Percentiles rank a stretch among this genome's conserved stretches.
Evolutionary conservation across 1,140 invertebrate species (phyloP).

Genomic region (Sinonovacula constricta): DNA sequence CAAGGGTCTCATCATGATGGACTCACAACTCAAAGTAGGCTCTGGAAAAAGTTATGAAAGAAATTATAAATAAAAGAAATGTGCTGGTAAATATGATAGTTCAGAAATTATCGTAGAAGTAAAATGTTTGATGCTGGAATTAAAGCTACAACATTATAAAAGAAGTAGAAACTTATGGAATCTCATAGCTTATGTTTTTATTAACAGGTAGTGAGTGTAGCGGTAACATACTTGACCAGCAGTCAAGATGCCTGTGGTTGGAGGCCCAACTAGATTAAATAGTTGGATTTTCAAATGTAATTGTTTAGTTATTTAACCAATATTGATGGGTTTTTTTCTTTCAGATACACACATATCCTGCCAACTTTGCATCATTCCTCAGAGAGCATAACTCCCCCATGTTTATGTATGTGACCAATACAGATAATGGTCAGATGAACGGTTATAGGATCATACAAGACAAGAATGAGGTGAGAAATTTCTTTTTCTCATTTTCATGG

Average conservation of each 20-base stretch:
- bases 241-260: too few species aligned
- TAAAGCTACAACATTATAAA: not conserved
- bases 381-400: slow-evolving; percentile 61
- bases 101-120: too few species aligned
- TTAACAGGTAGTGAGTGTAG: too few species aligned
- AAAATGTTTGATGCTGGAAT: not conserved
- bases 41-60: too few species aligned
- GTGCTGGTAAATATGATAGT: too few species aligned
- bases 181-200: too few species aligned
- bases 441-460: slow-evolving; percentile 81
- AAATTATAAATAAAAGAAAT: too few species aligned
- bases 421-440: slow-evolving; percentile 82
- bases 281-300: too few species aligned
- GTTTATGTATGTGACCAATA: slow-evolving; percentile 87
- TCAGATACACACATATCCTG: slow-evolving; percentile 83
- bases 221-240: too few species aligned
- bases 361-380: slow-evolving; percentile 79
- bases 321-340: slow-evolving; percentile 23
- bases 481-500: too few species aligned
- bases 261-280: too few species aligned
- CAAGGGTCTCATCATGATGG: slow-evolving; percentile 88
- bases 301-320: not conserved
- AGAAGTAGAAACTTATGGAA: not conserved
- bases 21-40: slow-evolving; percentile 83
- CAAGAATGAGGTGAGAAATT: slow-evolving; percentile 49